Evolutionary conservation across 2,888 invertebrate genomes (phyloP).

Genomic region (Oligia latruncula): DNA sequence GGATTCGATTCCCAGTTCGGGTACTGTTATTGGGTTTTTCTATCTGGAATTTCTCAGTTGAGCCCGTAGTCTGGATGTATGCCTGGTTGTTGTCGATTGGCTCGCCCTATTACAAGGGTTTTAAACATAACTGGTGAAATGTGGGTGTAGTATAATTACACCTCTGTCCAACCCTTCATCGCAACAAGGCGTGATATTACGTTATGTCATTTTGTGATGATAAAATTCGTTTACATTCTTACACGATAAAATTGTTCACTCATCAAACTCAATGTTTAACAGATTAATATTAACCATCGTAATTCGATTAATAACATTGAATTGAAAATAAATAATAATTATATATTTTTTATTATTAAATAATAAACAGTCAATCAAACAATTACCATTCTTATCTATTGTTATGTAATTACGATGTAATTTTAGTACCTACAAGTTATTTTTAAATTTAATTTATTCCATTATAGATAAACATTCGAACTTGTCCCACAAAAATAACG

Average conservation of each 20-base stretch:
- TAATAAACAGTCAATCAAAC: background rate
- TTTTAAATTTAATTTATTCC: background rate
- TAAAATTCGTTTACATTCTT: background rate
- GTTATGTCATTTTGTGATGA: background rate
- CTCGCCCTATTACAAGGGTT: too few relatives aligned
- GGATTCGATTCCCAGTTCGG: too few relatives aligned
- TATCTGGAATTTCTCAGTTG: too few relatives aligned
- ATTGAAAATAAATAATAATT: background rate
- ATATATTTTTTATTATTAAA: background rate
- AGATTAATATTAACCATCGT: background rate
- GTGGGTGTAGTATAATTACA: too few relatives aligned
- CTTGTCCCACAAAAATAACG: conserved; percentile 1
- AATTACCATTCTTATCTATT: conserved; percentile 16
- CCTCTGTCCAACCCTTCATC: too few relatives aligned
- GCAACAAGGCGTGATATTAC: too few relatives aligned
- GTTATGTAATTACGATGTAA: conserved; percentile 18
- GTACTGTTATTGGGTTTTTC: too few relatives aligned
- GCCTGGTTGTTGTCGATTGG: too few relatives aligned
- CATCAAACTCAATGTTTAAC: background rate
- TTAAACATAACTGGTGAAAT: too few relatives aligned
- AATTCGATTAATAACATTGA: conserved; percentile 1
- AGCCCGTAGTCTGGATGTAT: too few relatives aligned
- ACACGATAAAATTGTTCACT: background rate
- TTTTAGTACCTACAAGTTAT: background rate
- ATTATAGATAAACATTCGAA: conserved; percentile 2